phyloP scores from a whole-genome alignment of 2,113 vertebrate genomes.

The Diadophis punctatus region DNA sequence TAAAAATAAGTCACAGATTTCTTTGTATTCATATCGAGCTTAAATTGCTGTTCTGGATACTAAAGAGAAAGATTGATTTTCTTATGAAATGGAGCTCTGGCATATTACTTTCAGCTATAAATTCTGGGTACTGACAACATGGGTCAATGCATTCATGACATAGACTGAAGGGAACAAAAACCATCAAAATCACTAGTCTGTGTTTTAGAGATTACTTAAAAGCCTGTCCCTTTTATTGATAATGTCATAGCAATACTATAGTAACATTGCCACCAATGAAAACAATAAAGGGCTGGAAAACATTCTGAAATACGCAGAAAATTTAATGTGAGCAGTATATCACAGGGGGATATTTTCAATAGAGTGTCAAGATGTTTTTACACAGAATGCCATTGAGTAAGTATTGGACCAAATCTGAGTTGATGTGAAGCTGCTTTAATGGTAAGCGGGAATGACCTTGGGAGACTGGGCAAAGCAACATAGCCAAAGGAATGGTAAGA shows the following conservation, averaged over 20 bases:
- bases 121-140: rapidly evolving
- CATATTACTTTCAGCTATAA: rapidly evolving
- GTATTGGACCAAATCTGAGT: neutral
- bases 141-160: neutral
- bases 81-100: neutral
- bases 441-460: neutral
- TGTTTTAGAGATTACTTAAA: slow-evolving; percentile 3
- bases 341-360: slow-evolving; percentile 22
- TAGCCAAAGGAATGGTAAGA: neutral
- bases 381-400: neutral
- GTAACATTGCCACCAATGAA: neutral
- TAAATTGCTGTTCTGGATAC: slow-evolving; percentile 34
- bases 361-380: slow-evolving; percentile 18
- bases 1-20: slow-evolving; percentile 47
- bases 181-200: neutral
- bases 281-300: neutral
- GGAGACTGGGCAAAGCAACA: neutral
- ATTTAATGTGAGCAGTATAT: neutral
- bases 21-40: slow-evolving; percentile 21
- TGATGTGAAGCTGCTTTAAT: neutral
- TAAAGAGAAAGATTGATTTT: slow-evolving; percentile 21
- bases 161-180: rapidly evolving
- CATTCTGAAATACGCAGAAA: slow-evolving; percentile 19
- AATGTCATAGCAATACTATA: neutral
- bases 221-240: neutral